Conservation (phyloP, 2,113 vertebrate genomes). For the Etia nguti region DNA sequence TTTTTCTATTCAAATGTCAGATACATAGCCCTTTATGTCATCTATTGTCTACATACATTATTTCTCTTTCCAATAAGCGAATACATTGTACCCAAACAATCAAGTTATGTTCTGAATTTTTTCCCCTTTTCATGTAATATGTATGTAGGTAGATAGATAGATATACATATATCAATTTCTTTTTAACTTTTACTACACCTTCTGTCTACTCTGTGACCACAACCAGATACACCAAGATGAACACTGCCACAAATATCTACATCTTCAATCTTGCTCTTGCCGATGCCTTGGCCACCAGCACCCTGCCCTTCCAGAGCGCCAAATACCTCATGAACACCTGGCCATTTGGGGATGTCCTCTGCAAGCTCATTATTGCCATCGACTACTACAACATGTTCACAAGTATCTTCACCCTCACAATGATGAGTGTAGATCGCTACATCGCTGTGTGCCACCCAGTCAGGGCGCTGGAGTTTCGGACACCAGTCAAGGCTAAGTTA, state of each 20-base stretch:
- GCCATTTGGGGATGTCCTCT: conserved; percentile 89
- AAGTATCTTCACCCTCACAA: conserved; percentile 95
- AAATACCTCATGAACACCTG: conserved; percentile 95
- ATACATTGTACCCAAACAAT: not conserved
- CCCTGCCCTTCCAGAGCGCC: conserved; percentile 91
- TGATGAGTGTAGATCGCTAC: conserved; percentile 97
- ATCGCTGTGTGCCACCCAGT: conserved; percentile 91
- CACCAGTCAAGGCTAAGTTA: conserved; percentile 86
- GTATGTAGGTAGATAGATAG: no score
- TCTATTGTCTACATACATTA: not conserved
- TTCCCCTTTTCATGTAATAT: no score
- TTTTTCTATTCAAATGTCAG: not conserved
- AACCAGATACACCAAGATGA: conserved; percentile 93
- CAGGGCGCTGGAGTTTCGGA: conserved; percentile 87
- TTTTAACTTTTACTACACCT: not conserved
- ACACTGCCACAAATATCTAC: conserved; percentile 97
- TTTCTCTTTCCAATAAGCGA: not conserved
- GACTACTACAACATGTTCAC: conserved; percentile 99
- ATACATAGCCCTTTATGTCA: not conserved
- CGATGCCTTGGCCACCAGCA: conserved; percentile 89
- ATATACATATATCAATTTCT: no score
- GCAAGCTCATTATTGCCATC: conserved; percentile 89
- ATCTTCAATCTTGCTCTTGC: conserved; percentile 96
- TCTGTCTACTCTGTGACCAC: not conserved
- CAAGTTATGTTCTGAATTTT: no score